Evolutionary conservation across 2,797 vertebrate species (phyloP).

Genomic region (Carcharodon carcharias): DNA sequence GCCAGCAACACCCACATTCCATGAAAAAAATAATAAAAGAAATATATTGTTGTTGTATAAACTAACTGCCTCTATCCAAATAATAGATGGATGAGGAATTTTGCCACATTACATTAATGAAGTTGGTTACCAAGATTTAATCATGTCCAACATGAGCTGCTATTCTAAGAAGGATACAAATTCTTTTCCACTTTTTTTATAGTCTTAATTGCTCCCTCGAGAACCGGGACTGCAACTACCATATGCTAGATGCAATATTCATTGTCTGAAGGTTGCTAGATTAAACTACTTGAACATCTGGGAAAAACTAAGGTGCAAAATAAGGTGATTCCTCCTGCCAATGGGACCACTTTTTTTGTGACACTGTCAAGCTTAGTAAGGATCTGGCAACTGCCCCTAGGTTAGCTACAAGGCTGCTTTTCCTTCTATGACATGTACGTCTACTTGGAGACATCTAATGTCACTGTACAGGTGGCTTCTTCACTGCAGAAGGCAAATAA

Average conservation of each 20-base stretch:
- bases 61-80: background rate
- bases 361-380: background rate
- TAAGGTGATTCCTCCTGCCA: background rate
- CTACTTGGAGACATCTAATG: too few relatives aligned
- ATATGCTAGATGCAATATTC: constrained; percentile 26
- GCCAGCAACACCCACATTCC: too few relatives aligned
- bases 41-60: background rate
- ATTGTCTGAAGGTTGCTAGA: background rate
- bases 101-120: too few relatives aligned
- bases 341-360: background rate
- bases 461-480: background rate
- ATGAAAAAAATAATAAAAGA: too few relatives aligned
- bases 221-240: background rate
- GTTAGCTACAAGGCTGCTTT: background rate
- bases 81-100: background rate
- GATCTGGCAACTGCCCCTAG: background rate
- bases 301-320: background rate
- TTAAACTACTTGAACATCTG: constrained; percentile 2
- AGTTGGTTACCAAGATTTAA: background rate
- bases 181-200: background rate
- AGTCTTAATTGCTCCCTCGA: constrained; percentile 18
- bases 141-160: background rate
- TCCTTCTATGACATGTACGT: background rate
- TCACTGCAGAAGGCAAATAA: background rate
- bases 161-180: constrained; percentile 9